A percentile compares a stretch with the other conserved stretches of the same genome.
Evolutionary conservation across 2,113 vertebrate species (phyloP).

Genomic region (Nannobrachium achirus): DNA sequence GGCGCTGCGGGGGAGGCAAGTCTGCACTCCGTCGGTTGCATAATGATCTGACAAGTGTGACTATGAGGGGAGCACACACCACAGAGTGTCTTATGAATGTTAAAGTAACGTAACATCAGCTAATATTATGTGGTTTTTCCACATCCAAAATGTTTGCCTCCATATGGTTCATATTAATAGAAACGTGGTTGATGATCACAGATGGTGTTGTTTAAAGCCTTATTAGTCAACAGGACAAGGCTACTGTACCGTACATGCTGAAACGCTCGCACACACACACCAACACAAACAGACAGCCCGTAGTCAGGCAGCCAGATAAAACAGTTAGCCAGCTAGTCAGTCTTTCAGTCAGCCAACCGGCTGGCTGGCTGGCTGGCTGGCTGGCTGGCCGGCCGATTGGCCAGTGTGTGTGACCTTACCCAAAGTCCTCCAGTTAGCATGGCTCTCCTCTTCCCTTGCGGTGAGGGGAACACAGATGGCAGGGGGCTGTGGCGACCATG

Average conservation of each 20-base stretch:
- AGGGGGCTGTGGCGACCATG: constrained; percentile 54
- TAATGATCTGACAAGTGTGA: constrained; percentile 44
- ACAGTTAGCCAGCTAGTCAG: constrained; percentile 20
- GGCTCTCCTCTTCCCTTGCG: constrained; percentile 46
- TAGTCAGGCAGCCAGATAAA: neutral
- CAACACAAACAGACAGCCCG: neutral
- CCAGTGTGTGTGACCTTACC: constrained; percentile 21
- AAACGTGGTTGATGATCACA: constrained; percentile 56
- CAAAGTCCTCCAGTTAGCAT: constrained; percentile 42
- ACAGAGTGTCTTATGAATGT: constrained; percentile 16
- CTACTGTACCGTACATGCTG: constrained; percentile 33
- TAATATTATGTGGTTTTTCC: constrained; percentile 5
- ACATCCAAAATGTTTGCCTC: constrained; percentile 51
- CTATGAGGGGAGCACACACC: constrained; percentile 6
- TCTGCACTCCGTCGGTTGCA: constrained; percentile 43
- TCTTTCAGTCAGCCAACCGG: constrained; percentile 25
- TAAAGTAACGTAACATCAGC: constrained; percentile 23
- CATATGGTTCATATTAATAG: constrained; percentile 61
- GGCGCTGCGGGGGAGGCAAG: constrained; percentile 5
- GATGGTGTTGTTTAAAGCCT: constrained; percentile 64
- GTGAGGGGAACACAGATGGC: constrained; percentile 53
- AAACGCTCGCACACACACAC: neutral
- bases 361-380: neutral
- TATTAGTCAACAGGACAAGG: constrained; percentile 51
- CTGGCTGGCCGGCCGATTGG: neutral